Evolutionary conservation across 2,888 invertebrate genomes (phyloP), one percentile per base, ranked within the genome.

Genomic region (Lissonota sp.): DNA sequence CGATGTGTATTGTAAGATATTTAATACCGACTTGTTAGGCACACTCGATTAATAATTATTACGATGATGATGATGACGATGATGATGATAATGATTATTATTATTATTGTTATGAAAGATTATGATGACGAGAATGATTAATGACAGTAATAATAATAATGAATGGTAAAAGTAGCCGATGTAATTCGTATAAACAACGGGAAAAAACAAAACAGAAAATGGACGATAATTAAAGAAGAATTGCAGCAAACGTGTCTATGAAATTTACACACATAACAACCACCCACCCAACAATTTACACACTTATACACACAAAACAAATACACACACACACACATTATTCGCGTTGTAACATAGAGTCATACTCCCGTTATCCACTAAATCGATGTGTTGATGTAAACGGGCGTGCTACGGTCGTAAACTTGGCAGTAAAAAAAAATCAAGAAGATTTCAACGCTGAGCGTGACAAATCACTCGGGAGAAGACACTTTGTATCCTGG

Each of bases 1-100:
- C 84, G 87, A 89, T 91, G 90, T 90, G 90, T 90, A 90, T 88
- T 91, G 90, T 90, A 91, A 91, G 87, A 91, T 90, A 91, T 90
- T 91, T 90, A 91, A 91, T 91, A 91, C 89, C 85, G 88, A 90
- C 85, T 87, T 87, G 87, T 87, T 90, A 89, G 89, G 88, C 87
- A 88, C 86, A 88, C 87, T 86, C 86, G 87, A 89, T 88, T 76
- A 81, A 83, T 84, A 84, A 85, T 84, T 76, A 89, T 86, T 69
- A 84, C 69, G 64, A 83, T 78, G 44, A 80, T 72, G 42, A 67
- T 71, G 42, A 82, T 70, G 51, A 78, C 60, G 70, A 77, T 53
- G 66, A 78, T 72, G 58, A 74, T 39, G 51, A 73, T 46, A 58
- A 58, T 67, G 73, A 77, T 84, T 79, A 85, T 83, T 73, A 53